A percentile compares a stretch with the other conserved stretches of the same genome.
These are phyloP conservation scores for Euphydryas editha DNA, from an alignment of 2,888 invertebrate genomes.

Conservation along the genomic window DNA sequence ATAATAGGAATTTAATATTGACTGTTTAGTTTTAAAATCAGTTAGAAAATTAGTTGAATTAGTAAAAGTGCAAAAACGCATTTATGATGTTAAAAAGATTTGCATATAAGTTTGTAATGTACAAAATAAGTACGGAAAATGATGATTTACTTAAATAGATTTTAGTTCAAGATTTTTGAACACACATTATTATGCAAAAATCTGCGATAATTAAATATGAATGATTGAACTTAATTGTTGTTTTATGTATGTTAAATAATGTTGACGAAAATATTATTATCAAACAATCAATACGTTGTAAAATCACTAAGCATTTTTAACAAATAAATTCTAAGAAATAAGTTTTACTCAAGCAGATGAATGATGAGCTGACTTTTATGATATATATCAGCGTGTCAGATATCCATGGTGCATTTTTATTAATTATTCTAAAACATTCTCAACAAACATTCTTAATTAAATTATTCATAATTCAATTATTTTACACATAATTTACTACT, in stretches of 20 bases:
- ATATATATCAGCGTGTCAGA: no score
- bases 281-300: background rate
- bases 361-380: background rate
- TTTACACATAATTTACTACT: slow-evolving; percentile 9
- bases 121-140: background rate
- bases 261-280: background rate
- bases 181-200: background rate
- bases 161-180: background rate
- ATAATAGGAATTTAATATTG: slow-evolving; percentile 3
- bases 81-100: background rate
- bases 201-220: background rate
- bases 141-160: background rate
- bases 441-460: background rate
- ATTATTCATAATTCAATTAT: no score
- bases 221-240: slow-evolving; percentile 7
- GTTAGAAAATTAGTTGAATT: background rate
- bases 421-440: no score
- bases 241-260: slow-evolving; percentile 1
- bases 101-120: background rate
- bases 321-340: background rate
- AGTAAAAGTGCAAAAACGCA: background rate
- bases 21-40: slow-evolving; percentile 1
- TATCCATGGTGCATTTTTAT: slow-evolving; percentile 3
- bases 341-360: background rate
- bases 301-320: background rate